A percentile compares a stretch with the other conserved stretches of the same genome.
These are phyloP conservation scores for Drosophila nigromelanica DNA, from an alignment of 1,140 invertebrate species.

Conservation along the genomic window DNA sequence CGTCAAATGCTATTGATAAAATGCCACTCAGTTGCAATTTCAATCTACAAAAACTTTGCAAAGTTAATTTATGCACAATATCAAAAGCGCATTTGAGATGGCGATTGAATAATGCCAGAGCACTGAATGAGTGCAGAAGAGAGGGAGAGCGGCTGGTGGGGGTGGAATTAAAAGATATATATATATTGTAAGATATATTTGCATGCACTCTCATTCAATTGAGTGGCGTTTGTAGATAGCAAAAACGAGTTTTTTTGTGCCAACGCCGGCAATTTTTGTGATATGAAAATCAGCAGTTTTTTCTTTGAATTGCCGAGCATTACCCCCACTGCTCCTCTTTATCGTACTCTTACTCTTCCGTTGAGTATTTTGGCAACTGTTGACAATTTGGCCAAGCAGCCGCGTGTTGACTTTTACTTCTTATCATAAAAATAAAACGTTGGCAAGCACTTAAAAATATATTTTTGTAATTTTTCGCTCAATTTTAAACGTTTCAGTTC, in stretches of 20 bases:
- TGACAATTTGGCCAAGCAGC: conserved; percentile 49
- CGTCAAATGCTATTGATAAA: conserved; percentile 47
- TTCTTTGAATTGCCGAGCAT: conserved; percentile 60
- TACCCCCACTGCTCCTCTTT: not conserved
- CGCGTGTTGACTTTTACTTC: conserved; percentile 53
- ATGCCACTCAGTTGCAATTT: conserved; percentile 61
- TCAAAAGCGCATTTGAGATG: conserved; percentile 59
- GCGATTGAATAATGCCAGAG: conserved; percentile 18
- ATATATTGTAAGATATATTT: conserved; percentile 48
- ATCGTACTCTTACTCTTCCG: not conserved
- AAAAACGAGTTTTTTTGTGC: conserved; percentile 63
- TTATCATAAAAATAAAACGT: conserved; percentile 23
- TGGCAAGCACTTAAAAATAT: conserved; percentile 25
- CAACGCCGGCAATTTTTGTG: conserved; percentile 70
- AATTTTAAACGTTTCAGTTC: conserved; percentile 42
- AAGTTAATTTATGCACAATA: conserved; percentile 77
- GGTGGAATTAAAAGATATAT: conserved; percentile 18
- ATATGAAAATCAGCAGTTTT: conserved; percentile 80
- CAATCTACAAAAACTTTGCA: conserved; percentile 61
- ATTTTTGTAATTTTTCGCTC: conserved; percentile 13
- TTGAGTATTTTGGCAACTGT: conserved; percentile 58
- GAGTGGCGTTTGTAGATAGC: conserved; percentile 60
- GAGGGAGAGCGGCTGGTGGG: not conserved
- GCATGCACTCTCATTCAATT: conserved; percentile 69
- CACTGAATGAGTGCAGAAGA: not conserved